Evolutionary conservation across 2,113 vertebrate species (phyloP), one percentile per base, ranked within the genome.

Genomic region (Phainopepla nitens): DNA sequence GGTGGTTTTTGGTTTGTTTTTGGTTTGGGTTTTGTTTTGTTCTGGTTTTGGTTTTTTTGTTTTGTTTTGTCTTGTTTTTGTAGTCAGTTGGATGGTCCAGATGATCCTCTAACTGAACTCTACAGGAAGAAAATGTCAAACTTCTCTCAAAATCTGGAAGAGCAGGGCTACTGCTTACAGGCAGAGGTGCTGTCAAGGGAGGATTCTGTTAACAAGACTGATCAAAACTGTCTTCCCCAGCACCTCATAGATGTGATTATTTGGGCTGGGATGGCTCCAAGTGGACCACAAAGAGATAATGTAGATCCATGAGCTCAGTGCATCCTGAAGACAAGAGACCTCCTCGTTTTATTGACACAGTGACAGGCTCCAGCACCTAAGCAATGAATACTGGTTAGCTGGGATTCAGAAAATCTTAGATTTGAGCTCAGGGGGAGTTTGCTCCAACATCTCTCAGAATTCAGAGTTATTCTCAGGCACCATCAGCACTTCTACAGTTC

Each of bases 221-320:
- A 45, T 33, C 18, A 36, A 78, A 86, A 69, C 20, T 24, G 13
- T 62, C 51, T 57, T 60, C 19, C 39, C 35, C 16, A 7, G 9
- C 16, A 47, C 29, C 22, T 78, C 47, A 28, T 3, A 65, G 36
- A 24, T 1, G 4, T 31, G 8, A 39, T 87, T 82, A 53, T 68
- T 81, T 71, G 56, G 49, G 49, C 29, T 77, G 47, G 64, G n/a
- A 41, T 87, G 20, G 41, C 33, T 47, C 50, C 73, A 42, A 82
- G 35, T 17, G 10, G 21, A 68, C 39, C 8, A 0, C 0, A 0
- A 69, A 62, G 50, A 66, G 51, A 29, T 21, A 66, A 39, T 10
- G 16, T 23, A 61, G 4, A 15, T 71, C 65, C 49, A 25, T 14
- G 44, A 71, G 10, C 28, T 65, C 33, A 82, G 11, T 33, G 7